Evolutionary conservation across 2,113 vertebrate species (phyloP).

Genomic region (Scalopus aquaticus): DNA sequence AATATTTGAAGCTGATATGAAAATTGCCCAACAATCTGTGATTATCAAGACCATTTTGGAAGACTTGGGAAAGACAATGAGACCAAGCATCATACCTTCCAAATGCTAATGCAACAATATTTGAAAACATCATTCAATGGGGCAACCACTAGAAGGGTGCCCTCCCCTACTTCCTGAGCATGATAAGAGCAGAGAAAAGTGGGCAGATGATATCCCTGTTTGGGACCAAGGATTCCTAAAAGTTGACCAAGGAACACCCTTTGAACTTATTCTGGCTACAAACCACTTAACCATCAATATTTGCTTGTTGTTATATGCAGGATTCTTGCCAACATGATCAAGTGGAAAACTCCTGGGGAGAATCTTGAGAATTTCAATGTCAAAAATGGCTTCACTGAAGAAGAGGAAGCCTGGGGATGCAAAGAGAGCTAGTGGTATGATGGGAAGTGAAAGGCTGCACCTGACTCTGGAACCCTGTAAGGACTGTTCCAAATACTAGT

Average conservation of each 20-base stretch:
- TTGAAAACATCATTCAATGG: conserved; percentile 93
- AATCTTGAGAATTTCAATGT: conserved; percentile 99
- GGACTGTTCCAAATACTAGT: conserved; percentile 93
- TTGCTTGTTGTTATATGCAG: conserved; percentile 99
- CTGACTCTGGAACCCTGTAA: conserved; percentile 90
- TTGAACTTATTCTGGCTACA: conserved; percentile 99
- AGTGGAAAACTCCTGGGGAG: conserved; percentile 99
- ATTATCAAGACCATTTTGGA: too few species aligned
- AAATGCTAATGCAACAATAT: too few species aligned
- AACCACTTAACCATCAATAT: conserved; percentile 99
- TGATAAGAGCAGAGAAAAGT: conserved; percentile 99
- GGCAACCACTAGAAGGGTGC: conserved; percentile 99
- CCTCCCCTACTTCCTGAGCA: conserved; percentile 92
- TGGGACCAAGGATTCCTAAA: conserved; percentile 99
- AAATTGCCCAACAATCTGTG: too few species aligned
- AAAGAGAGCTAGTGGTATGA: conserved; percentile 99
- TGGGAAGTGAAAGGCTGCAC: conserved; percentile 92
- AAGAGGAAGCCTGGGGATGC: conserved; percentile 99
- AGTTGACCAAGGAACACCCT: conserved; percentile 99
- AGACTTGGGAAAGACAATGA: too few species aligned
- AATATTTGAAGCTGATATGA: too few species aligned
- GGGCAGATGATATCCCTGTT: conserved; percentile 99
- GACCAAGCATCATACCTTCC: too few species aligned
- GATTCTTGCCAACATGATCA: conserved; percentile 99
- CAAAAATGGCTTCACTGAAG: conserved; percentile 99